Evolutionary conservation across 2,113 vertebrate species (phyloP).

Genomic region (Notiomystis cincta): DNA sequence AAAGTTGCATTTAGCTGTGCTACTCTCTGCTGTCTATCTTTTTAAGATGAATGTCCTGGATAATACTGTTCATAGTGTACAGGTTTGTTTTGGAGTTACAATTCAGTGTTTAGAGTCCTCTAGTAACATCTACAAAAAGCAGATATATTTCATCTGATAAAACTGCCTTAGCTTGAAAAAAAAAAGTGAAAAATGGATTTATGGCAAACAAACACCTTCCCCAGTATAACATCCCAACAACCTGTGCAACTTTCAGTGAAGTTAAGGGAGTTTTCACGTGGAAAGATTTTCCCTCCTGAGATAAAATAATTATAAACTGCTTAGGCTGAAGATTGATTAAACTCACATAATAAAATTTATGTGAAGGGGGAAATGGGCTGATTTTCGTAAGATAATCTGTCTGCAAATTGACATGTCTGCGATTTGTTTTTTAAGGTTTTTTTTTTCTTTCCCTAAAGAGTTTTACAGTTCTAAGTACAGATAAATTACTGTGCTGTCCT

Average conservation of each 20-base stretch:
- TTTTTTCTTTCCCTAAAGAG: background rate
- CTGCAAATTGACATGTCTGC: background rate
- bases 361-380: background rate
- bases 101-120: background rate
- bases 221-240: background rate
- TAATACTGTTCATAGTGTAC: background rate
- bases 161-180: background rate
- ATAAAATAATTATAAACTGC: background rate
- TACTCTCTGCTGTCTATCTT: background rate
- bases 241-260: background rate
- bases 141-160: slow-evolving; percentile 1
- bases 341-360: background rate
- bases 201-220: background rate
- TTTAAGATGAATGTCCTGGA: background rate
- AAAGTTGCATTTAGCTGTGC: background rate
- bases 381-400: background rate
- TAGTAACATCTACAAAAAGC: background rate
- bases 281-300: background rate
- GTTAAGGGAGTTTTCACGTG: background rate
- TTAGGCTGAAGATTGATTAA: background rate
- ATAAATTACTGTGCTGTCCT: background rate
- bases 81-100: background rate
- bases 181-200: background rate
- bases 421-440: background rate
- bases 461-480: background rate